phyloP scores from a whole-genome alignment of 2,797 vertebrate species.

The Notamacropus eugenii region DNA sequence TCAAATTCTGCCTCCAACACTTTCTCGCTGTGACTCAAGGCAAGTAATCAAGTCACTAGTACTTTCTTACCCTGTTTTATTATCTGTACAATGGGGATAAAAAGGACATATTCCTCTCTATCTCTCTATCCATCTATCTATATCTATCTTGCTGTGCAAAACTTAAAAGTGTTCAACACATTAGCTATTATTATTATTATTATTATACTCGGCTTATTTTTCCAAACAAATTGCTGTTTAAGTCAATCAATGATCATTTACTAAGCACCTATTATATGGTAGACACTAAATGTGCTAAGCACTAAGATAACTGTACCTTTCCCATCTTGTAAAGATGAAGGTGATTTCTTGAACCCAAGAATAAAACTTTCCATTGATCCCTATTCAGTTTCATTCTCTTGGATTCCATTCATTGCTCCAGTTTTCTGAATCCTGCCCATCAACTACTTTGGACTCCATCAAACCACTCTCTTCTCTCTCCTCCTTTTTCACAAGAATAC shows the following conservation, averaged over 20 bases:
- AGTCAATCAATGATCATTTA: neutral
- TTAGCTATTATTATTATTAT: neutral
- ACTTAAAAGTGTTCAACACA: neutral
- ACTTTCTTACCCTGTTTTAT: neutral
- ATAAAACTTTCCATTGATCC: neutral
- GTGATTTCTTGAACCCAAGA: neutral
- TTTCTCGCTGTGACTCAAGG: neutral
- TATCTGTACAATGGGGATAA: neutral
- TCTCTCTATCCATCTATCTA: no score
- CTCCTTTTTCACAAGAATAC: no score
- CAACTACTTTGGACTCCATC: no score
- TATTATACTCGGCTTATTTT: neutral
- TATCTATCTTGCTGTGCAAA: neutral
- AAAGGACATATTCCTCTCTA: neutral
- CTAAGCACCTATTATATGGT: neutral
- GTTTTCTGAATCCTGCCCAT: no score
- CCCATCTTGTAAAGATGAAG: neutral
- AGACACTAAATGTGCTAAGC: no score
- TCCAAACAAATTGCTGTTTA: neutral
- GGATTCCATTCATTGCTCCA: no score
- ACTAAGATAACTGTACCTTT: neutral
- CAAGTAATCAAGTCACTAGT: neutral
- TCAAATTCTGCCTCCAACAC: neutral
- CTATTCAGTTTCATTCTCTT: neutral
- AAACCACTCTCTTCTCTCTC: no score